A percentile compares a stretch with the other conserved stretches of the same genome.
Conservation (phyloP, 2,888 invertebrate genomes). For the Xestia sexstrigata region DNA sequence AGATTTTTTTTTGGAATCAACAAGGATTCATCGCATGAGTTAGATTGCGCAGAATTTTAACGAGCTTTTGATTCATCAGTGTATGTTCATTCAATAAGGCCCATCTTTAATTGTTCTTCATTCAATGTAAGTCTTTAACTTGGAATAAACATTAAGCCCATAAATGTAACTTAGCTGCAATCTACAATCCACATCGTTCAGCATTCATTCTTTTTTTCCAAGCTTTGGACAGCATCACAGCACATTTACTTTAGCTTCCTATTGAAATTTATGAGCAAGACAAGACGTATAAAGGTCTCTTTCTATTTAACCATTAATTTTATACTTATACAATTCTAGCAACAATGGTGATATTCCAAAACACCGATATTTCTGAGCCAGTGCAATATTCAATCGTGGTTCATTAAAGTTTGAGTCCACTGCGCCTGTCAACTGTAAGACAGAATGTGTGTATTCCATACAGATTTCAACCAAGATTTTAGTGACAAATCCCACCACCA, state of each 20-base stretch:
- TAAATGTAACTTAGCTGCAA: not conserved
- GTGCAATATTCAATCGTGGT: not conserved
- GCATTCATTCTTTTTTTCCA: not conserved
- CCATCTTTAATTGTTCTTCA: slow-evolving; percentile 1
- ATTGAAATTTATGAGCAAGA: not conserved
- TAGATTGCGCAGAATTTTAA: slow-evolving; percentile 49
- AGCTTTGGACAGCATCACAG: not conserved
- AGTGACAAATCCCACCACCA: slow-evolving; percentile 14
- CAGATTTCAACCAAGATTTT: slow-evolving; percentile 10
- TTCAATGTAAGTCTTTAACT: slow-evolving; percentile 6
- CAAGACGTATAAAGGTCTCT: not conserved
- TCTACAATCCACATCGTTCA: not conserved
- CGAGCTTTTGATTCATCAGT: slow-evolving; percentile 52
- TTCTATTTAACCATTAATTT: not conserved
- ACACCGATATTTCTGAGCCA: no score
- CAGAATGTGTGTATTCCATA: not conserved
- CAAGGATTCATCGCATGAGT: slow-evolving; percentile 47
- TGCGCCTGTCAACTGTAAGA: not conserved
- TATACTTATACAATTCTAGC: not conserved
- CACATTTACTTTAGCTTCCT: not conserved
- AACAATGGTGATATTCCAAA: not conserved
- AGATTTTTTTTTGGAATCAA: slow-evolving; percentile 23
- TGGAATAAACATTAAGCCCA: not conserved
- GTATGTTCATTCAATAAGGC: slow-evolving; percentile 22
- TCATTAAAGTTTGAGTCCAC: not conserved